Percentiles rank a stretch among this genome's conserved stretches.
phyloP scores from a whole-genome alignment of 2,113 vertebrate genomes.

The Seriola dumerili region DNA sequence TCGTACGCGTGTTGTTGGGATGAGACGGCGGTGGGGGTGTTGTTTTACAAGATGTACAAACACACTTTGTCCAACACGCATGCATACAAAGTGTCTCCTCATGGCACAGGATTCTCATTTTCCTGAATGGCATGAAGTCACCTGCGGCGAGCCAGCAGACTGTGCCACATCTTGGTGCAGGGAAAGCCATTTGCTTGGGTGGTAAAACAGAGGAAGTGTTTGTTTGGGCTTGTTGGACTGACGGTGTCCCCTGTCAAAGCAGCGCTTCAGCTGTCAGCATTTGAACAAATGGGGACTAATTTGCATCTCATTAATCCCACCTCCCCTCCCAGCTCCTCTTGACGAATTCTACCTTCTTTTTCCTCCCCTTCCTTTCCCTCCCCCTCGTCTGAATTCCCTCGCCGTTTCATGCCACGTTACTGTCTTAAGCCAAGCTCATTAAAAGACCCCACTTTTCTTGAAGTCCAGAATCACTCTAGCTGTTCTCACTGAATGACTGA shows the following conservation, averaged over 20 bases:
- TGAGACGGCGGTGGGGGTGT: slow-evolving; percentile 38
- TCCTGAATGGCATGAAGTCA: slow-evolving; percentile 52
- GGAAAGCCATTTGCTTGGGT: slow-evolving; percentile 65
- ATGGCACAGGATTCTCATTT: slow-evolving; percentile 60
- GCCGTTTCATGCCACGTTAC: slow-evolving; percentile 61
- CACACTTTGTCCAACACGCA: slow-evolving; percentile 46
- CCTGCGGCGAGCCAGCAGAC: slow-evolving; percentile 62
- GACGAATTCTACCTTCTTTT: slow-evolving; percentile 54
- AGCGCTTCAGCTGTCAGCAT: slow-evolving; percentile 73
- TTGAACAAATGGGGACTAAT: slow-evolving; percentile 76
- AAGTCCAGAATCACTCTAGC: slow-evolving; percentile 59
- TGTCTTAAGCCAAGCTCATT: slow-evolving; percentile 77
- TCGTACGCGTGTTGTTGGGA: slow-evolving; percentile 24
- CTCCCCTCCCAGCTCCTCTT: slow-evolving; percentile 54
- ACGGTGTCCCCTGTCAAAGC: slow-evolving; percentile 69
- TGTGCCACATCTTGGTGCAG: slow-evolving; percentile 51
- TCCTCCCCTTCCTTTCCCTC: slow-evolving; percentile 12
- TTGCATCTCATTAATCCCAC: slow-evolving; percentile 79
- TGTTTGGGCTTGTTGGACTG: slow-evolving; percentile 76
- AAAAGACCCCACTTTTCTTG: slow-evolving; percentile 64
- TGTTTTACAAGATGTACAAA: slow-evolving; percentile 75
- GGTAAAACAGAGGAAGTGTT: slow-evolving; percentile 69
- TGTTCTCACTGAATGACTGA: slow-evolving; percentile 71
- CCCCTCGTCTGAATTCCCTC: slow-evolving; percentile 43
- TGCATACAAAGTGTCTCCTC: slow-evolving; percentile 49